These are phyloP conservation scores for Chironomus striatipennis DNA, from an alignment of 1,140 invertebrate genomes.

Conservation along the genomic window DNA sequence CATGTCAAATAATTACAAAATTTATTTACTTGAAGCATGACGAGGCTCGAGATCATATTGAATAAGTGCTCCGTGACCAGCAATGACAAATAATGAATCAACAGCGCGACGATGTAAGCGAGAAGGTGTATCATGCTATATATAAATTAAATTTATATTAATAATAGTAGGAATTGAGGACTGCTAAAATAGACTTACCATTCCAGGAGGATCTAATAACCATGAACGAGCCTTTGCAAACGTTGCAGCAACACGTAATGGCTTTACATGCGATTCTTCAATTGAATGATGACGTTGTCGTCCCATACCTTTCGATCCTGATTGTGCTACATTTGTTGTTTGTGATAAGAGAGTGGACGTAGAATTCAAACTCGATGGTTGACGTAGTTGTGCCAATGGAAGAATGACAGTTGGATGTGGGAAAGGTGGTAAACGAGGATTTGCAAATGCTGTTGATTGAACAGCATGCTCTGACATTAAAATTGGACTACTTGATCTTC, in stretches of 20 bases:
- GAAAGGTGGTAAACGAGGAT: conserved; percentile 81
- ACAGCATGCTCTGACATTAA: conserved; percentile 45
- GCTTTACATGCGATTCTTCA: conserved; percentile 55
- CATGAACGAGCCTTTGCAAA: conserved; percentile 69
- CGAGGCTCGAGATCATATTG: conserved; percentile 86
- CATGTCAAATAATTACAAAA: conserved; percentile 24
- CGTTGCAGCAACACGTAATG: conserved; percentile 63
- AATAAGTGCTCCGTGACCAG: conserved; percentile 75
- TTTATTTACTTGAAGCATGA: conserved; percentile 49
- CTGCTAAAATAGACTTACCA: conserved; percentile 28
- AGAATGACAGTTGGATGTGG: conserved; percentile 69
- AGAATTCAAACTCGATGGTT: conserved; percentile 51
- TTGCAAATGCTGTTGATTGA: conserved; percentile 65
- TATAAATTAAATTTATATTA: neutral
- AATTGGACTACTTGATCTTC: conserved; percentile 66
- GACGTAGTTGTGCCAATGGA: conserved; percentile 78
- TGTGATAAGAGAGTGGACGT: conserved; percentile 28
- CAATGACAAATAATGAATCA: conserved; percentile 84
- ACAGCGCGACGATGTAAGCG: conserved; percentile 47
- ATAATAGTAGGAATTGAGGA: neutral
- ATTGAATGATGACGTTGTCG: conserved; percentile 57
- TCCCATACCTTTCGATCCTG: conserved; percentile 30
- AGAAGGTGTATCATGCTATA: conserved; percentile 35
- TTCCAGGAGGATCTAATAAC: conserved; percentile 52
- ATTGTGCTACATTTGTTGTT: neutral